These are phyloP conservation scores for Zoanthus sociatus DNA, from an alignment of 92 coral and sea anemone species.

Conservation along the genomic window DNA sequence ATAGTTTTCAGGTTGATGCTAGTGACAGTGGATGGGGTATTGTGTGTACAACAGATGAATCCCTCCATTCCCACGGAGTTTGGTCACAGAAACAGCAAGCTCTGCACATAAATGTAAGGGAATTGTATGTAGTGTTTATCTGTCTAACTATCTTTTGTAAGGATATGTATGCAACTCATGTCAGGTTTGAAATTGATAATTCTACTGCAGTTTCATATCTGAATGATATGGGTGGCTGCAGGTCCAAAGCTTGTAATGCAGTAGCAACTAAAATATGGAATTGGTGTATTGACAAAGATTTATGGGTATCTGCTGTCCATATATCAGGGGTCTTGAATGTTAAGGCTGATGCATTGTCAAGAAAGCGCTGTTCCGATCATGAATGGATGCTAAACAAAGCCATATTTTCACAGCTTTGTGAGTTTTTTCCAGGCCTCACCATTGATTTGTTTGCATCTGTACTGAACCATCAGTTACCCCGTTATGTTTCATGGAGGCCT, in stretches of 20 bases:
- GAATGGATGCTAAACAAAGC: conserved; percentile 49
- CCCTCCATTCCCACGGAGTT: conserved; percentile 55
- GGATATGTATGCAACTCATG: conserved; percentile 30
- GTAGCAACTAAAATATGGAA: neutral
- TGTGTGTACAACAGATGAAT: conserved; percentile 35
- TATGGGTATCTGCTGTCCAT: neutral
- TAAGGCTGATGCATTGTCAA: neutral
- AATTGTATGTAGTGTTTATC: conserved; percentile 55
- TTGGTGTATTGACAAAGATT: neutral
- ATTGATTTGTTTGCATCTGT: conserved; percentile 58
- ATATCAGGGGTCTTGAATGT: neutral
- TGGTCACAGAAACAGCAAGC: conserved; percentile 46
- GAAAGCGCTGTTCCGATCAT: conserved; percentile 2
- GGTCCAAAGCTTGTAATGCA: neutral
- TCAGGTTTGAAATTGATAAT: conserved; percentile 59
- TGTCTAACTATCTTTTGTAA: conserved; percentile 48
- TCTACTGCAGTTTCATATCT: neutral
- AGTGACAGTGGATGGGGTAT: conserved; percentile 70
- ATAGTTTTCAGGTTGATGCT: conserved; percentile 62
- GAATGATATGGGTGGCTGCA: neutral
- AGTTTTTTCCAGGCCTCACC: neutral
- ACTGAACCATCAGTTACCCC: conserved; percentile 32
- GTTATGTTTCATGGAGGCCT: conserved; percentile 59
- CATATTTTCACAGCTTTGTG: neutral
- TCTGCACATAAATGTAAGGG: conserved; percentile 61